These are phyloP conservation scores for Gavia stellata DNA, from an alignment of 2,113 vertebrate genomes.

Conservation along the genomic window DNA sequence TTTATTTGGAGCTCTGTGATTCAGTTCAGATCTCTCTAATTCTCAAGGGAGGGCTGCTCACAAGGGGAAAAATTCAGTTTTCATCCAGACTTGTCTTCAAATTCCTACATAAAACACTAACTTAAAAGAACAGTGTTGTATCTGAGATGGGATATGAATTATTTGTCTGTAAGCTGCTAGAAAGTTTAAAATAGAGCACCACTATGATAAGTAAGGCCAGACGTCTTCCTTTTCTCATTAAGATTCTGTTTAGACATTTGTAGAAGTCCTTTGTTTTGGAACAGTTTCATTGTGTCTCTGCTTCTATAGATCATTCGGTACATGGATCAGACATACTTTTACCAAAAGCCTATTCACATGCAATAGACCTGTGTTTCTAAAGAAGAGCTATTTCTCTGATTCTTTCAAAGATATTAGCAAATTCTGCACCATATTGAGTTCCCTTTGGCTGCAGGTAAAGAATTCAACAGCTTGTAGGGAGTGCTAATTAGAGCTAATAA, in stretches of 20 bases:
- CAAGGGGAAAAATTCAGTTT: neutral
- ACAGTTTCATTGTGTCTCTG: neutral
- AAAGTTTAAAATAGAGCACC: neutral
- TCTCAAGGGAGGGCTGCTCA: neutral
- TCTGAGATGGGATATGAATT: neutral
- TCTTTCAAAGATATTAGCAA: neutral
- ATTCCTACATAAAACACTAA: neutral
- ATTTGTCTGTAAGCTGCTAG: neutral
- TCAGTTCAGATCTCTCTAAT: neutral
- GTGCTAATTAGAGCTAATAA: conserved; percentile 49
- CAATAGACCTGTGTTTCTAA: neutral
- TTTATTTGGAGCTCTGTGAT: neutral
- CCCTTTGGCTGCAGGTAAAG: neutral
- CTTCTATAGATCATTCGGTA: neutral
- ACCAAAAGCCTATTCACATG: neutral
- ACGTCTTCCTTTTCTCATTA: neutral
- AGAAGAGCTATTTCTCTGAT: neutral
- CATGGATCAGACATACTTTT: neutral
- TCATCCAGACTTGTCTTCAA: neutral
- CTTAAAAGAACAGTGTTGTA: neutral
- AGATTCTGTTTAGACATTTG: neutral
- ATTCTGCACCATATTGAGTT: conserved; percentile 17
- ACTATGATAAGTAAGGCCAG: neutral
- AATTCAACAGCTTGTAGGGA: conserved; percentile 8
- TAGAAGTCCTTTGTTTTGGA: neutral